Evolutionary conservation across 30 jellyfish, hydroid and myxozoan genomes (phyloP).

Genomic region (Clytia hemisphaerica): DNA sequence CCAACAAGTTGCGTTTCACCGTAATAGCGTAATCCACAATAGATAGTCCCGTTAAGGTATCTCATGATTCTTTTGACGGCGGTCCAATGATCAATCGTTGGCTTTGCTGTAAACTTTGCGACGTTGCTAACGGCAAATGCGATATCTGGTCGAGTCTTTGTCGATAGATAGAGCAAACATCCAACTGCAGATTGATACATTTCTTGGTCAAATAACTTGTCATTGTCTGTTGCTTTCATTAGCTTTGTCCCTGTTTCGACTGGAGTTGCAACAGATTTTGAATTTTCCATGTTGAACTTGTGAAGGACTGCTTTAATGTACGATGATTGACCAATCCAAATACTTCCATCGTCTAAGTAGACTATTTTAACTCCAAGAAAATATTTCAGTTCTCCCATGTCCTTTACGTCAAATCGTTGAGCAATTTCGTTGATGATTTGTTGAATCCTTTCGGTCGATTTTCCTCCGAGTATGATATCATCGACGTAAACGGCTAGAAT

Average conservation of each 20-base stretch:
- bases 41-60: constrained; percentile 24
- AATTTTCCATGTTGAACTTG: constrained; percentile 22
- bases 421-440: background rate
- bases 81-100: constrained; percentile 38
- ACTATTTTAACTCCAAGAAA: constrained; percentile 35
- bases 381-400: constrained; percentile 36
- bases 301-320: background rate
- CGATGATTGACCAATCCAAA: constrained; percentile 31
- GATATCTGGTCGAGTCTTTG: constrained; percentile 47
- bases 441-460: background rate
- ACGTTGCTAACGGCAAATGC: constrained; percentile 35
- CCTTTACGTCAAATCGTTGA: constrained; percentile 28
- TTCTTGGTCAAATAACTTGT: background rate
- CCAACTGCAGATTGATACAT: constrained; percentile 46
- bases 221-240: background rate
- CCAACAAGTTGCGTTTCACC: background rate
- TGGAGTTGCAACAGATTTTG: constrained; percentile 31
- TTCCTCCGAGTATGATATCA: constrained; percentile 39
- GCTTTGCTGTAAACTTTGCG: constrained; percentile 16
- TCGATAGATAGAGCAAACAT: constrained; percentile 13
- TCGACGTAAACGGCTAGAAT: constrained; percentile 42
- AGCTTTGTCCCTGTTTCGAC: constrained; percentile 16
- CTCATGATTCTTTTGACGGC: constrained; percentile 55
- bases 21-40: constrained; percentile 11
- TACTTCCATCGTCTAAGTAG: background rate